phyloP scores from a whole-genome alignment of 1,140 invertebrate genomes.

The Diplogasteroides magnus region DNA sequence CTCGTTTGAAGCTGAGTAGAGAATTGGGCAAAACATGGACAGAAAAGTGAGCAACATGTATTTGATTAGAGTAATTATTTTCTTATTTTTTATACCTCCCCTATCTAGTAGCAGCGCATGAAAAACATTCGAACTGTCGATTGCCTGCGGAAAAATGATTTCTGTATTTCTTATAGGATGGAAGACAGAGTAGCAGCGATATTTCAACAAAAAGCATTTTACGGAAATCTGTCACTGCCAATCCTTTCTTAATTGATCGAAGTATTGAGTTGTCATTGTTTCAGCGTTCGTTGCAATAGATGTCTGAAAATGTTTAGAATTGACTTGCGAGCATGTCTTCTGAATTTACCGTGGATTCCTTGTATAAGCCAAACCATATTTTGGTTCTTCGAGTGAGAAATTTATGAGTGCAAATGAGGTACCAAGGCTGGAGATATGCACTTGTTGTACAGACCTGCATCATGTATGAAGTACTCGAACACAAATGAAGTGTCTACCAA shows the following conservation, averaged over 20 bases:
- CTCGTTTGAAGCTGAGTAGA: conserved; percentile 88
- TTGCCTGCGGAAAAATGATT: no score
- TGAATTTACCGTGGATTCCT: no score
- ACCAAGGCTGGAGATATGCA: not conserved
- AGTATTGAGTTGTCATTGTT: not conserved
- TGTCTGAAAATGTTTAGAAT: not conserved
- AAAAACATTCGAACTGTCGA: not conserved
- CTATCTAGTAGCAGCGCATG: no score
- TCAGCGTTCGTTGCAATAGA: not conserved
- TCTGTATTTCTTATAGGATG: no score
- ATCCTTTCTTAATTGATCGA: no score
- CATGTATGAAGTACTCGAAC: no score
- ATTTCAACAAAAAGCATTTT: no score
- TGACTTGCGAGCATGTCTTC: no score
- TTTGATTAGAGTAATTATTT: conserved; percentile 1
- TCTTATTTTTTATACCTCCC: not conserved
- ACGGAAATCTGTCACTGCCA: not conserved
- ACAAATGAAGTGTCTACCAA: no score
- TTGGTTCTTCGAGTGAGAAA: not conserved
- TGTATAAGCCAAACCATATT: not conserved
- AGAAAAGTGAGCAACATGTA: conserved; percentile 69
- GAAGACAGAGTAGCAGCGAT: no score
- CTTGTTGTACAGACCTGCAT: not conserved
- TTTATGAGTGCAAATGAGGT: not conserved
- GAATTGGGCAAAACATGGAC: conserved; percentile 97